Conservation (phyloP, 1,140 invertebrate genomes). For the Cyphomyrmex costatus region DNA sequence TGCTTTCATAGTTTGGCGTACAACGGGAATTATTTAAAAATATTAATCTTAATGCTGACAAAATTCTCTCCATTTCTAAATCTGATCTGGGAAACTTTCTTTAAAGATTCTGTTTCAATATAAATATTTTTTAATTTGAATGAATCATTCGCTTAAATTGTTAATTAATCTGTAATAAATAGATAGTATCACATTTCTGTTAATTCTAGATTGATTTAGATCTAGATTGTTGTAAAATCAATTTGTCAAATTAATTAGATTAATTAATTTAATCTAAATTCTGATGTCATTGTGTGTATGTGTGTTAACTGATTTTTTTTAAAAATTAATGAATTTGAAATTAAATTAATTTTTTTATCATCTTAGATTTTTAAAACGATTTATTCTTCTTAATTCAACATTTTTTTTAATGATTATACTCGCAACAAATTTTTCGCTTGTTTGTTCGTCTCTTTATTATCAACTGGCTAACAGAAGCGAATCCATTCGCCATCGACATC, state of each 20-base stretch:
- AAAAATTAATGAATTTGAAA: not conserved
- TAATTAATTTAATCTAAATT: not conserved
- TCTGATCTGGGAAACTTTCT: not conserved
- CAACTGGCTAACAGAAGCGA: constrained; percentile 48
- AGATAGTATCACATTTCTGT: not conserved
- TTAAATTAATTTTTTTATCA: not conserved
- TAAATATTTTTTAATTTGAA: not conserved
- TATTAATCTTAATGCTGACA: constrained; percentile 18
- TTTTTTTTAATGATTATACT: too few relatives aligned
- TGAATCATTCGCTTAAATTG: not conserved
- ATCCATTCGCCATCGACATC: constrained; percentile 56
- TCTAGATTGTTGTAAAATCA: too few relatives aligned
- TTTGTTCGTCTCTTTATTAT: constrained; percentile 24
- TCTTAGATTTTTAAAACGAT: not conserved
- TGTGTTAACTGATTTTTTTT: not conserved
- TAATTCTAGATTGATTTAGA: not conserved
- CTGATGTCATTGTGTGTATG: not conserved
- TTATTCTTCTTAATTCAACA: too few relatives aligned
- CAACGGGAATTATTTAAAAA: not conserved
- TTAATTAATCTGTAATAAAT: not conserved
- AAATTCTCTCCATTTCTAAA: not conserved
- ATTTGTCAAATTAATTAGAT: not conserved
- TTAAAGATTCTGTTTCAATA: not conserved
- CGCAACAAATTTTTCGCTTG: not conserved
- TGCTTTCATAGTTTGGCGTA: not conserved